Evolutionary conservation across 2,113 vertebrate species (phyloP), one percentile per base, ranked within the genome.

Genomic region (Cryptomyrus ogoouensis): DNA sequence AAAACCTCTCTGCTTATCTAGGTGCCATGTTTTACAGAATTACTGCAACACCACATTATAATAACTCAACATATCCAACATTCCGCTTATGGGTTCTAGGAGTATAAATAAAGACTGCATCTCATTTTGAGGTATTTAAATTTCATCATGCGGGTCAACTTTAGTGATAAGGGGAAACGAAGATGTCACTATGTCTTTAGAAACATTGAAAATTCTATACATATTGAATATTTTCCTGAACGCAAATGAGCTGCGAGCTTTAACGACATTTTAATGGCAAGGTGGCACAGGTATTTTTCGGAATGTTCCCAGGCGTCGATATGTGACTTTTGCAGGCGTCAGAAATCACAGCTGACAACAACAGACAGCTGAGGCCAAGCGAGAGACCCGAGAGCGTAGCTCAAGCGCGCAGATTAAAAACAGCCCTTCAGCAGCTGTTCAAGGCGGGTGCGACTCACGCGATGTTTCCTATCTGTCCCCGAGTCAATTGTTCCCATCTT

Each of bases 271-370:
- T 42, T 35, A 17, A 35, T 1, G 74, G 74, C 5, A 19, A 7
- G 5, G 12, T 19, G 35, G 31, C 70, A 35, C 66, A 74, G n/a
- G 27, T 74, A 31, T 35, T 35, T 27, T 13, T 35, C n/a, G 9
- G 66, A 13, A 77, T 21, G 17, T 39, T 47, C 39, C 44, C 44
- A n/a, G 80, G 85, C 13, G 10, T 87, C 50, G 27, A 35, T 21
- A 87, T 17, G 31, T 17, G 85, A 52, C 53, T 39, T 86, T 53
- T 31, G 58, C 58, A 39, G 21, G 77, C 10, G 15, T 39, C 10
- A 89, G 88, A 53, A 92, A 87, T 88, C 89, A 89, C 88, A 49
- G 80, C 52, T 52, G 88, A 90, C 21, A 83, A 87, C 47, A 87
- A 15, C 52, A 84, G 80, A 49, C 19, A 13, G 52, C 58, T 24